Evolutionary conservation across 1,140 invertebrate genomes (phyloP), one percentile per base, ranked within the genome.

Genomic region (Heliconius himera): DNA sequence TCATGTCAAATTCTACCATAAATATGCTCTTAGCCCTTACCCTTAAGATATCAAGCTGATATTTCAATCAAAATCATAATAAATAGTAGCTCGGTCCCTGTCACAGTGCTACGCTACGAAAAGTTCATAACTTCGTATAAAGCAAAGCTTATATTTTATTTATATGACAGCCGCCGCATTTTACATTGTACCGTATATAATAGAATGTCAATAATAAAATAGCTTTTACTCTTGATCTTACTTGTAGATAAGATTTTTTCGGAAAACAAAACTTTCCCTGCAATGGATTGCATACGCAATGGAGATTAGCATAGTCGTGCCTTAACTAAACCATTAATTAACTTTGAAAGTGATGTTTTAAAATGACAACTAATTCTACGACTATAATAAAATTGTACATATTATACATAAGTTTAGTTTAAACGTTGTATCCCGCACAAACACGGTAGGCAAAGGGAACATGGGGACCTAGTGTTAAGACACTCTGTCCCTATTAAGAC

Each of bases 241-340:
- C 60, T 66, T 66, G 60, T 26, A 66, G 60, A 66, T 66, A 66
- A 16, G 60, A 66, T 66, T 66, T 66, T 66, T 66, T 66, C 13
- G 22, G 9, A 66, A 66, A 66, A 66, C 22, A 26, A n/a, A 13
- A 26, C 60, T 66, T 66, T 66, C 60, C 22, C 60, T 66, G 22
- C 22, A 26, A 66, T 8, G 49, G 49, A 22, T n/a, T 66, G n/a
- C 60, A 66, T 66, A 66, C 22, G 60, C 60, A 66, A 66, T 66
- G 22, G 8, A 66, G 60, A 66, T 66, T 66, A 22, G 13, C 60
- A 66, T 66, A 66, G 60, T 29, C 60, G 60, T 66, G 60, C 60
- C 8, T 66, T 26, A 66, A 66, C 60, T 66, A 66, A 66, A 29
- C 60, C 22, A 29, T 22, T 66, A 66, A 26, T 66, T 66, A 26